Conservation (phyloP, 2,113 vertebrate genomes). For the Mustelus asterias region DNA sequence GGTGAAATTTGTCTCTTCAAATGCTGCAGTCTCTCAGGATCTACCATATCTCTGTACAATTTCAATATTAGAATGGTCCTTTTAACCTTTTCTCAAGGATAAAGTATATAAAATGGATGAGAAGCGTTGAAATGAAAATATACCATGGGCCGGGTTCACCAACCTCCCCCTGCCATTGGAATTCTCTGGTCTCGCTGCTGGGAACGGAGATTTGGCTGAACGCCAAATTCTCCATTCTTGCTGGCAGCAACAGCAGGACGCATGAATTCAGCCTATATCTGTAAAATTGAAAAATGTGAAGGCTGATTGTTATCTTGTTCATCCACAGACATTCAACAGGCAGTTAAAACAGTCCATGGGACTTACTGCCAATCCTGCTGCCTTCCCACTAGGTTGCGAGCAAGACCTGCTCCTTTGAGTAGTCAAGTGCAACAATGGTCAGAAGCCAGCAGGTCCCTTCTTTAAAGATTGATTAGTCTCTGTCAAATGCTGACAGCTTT, state of each 20-base stretch:
- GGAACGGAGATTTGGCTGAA: too few relatives aligned
- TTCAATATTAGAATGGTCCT: background rate
- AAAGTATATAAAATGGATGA: background rate
- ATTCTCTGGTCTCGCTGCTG: too few relatives aligned
- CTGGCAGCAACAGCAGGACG: too few relatives aligned
- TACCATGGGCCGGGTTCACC: too few relatives aligned
- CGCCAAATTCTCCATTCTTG: too few relatives aligned
- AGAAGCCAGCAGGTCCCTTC: background rate
- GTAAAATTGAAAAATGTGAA: background rate
- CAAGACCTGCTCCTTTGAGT: background rate
- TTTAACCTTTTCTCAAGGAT: background rate
- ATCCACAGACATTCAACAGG: background rate
- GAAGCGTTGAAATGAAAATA: background rate
- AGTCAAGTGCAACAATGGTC: background rate
- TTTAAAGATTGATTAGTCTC: background rate
- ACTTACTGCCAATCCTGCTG: background rate
- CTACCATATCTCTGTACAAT: background rate
- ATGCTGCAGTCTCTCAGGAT: background rate
- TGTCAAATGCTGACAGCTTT: background rate
- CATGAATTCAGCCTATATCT: too few relatives aligned
- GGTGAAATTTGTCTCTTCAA: background rate
- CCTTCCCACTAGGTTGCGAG: background rate
- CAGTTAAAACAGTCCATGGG: background rate
- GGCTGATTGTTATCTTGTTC: background rate
- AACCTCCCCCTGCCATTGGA: too few relatives aligned